phyloP scores from a whole-genome alignment of 2,888 invertebrate genomes.

The Selenia dentaria region DNA sequence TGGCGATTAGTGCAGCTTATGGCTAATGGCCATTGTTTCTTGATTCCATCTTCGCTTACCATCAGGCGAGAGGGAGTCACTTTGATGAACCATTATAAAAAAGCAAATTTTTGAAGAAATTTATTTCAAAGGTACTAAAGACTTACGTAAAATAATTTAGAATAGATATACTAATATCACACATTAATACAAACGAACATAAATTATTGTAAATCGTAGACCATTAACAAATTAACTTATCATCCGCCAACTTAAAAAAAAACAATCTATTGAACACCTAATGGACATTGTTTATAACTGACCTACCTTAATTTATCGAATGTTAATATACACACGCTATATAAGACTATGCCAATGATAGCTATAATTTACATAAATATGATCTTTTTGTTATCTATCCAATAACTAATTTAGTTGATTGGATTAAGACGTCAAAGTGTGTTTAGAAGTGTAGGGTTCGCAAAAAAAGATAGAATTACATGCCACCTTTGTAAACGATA shows the following conservation, averaged over 20 bases:
- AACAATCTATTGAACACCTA: slow-evolving; percentile 27
- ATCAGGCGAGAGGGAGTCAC: no score
- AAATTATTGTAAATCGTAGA: slow-evolving; percentile 1
- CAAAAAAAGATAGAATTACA: slow-evolving; percentile 72
- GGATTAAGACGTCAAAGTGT: slow-evolving; percentile 80
- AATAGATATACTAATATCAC: no score
- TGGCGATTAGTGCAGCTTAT: no score
- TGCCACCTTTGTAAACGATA: slow-evolving; percentile 50
- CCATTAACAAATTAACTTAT: slow-evolving; percentile 26
- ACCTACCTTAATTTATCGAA: slow-evolving; percentile 71
- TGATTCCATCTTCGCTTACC: no score
- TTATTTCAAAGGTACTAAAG: no score
- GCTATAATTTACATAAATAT: slow-evolving; percentile 59
- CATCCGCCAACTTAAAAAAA: slow-evolving; percentile 14
- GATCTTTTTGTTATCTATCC: slow-evolving; percentile 59
- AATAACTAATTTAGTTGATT: slow-evolving; percentile 75
- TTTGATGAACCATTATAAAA: no score
- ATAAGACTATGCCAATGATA: slow-evolving; percentile 47
- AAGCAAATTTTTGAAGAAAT: no score
- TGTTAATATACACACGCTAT: slow-evolving; percentile 58
- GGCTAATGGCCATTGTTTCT: no score
- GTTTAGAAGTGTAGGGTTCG: slow-evolving; percentile 64
- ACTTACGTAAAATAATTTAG: no score
- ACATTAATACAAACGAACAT: background rate
- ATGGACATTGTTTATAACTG: slow-evolving; percentile 48